A percentile compares a stretch with the other conserved stretches of the same genome.
Evolutionary conservation across 2,797 vertebrate genomes (phyloP).

Genomic region (Tokudaia tokunoshimensis): DNA sequence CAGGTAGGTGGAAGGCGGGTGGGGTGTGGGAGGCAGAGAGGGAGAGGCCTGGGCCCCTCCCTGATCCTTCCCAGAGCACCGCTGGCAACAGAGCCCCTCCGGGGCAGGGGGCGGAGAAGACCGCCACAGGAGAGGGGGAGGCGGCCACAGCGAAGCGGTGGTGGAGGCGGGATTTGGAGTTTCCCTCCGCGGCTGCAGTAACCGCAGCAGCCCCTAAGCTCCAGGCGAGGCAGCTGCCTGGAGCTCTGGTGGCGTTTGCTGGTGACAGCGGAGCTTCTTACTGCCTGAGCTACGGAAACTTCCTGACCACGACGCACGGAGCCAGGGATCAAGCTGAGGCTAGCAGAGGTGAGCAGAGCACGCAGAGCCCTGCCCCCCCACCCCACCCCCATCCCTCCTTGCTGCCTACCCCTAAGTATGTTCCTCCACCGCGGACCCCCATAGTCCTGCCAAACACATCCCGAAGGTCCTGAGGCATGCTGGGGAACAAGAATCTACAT

Average conservation of each 20-base stretch:
- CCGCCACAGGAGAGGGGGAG: slow-evolving; percentile 72
- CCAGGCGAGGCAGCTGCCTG: slow-evolving; percentile 70
- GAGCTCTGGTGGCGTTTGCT: slow-evolving; percentile 55
- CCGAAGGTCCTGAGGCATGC: not conserved
- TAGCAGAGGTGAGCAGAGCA: slow-evolving; percentile 79
- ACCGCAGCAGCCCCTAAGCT: slow-evolving; percentile 68
- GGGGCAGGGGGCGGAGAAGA: slow-evolving; percentile 82
- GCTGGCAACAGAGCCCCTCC: slow-evolving; percentile 70
- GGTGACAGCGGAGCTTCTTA: slow-evolving; percentile 53
- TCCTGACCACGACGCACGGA: slow-evolving; percentile 62
- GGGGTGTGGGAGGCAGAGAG: slow-evolving; percentile 19
- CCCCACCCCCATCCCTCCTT: slow-evolving; percentile 62
- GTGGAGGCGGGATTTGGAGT: slow-evolving; percentile 82
- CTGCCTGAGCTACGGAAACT: slow-evolving; percentile 74
- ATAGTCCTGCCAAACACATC: slow-evolving; percentile 59
- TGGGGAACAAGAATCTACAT: not conserved
- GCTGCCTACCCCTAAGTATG: slow-evolving; percentile 12
- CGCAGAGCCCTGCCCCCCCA: slow-evolving; percentile 19
- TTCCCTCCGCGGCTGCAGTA: slow-evolving; percentile 78
- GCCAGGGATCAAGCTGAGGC: slow-evolving; percentile 56
- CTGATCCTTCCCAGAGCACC: slow-evolving; percentile 44
- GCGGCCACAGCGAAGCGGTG: not conserved
- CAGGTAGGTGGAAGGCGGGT: slow-evolving; percentile 42
- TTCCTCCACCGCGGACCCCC: slow-evolving; percentile 56
- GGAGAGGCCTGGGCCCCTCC: slow-evolving; percentile 67